These are phyloP conservation scores for Thymelicus sylvestris DNA, from an alignment of 2,888 invertebrate genomes.

Conservation along the genomic window DNA sequence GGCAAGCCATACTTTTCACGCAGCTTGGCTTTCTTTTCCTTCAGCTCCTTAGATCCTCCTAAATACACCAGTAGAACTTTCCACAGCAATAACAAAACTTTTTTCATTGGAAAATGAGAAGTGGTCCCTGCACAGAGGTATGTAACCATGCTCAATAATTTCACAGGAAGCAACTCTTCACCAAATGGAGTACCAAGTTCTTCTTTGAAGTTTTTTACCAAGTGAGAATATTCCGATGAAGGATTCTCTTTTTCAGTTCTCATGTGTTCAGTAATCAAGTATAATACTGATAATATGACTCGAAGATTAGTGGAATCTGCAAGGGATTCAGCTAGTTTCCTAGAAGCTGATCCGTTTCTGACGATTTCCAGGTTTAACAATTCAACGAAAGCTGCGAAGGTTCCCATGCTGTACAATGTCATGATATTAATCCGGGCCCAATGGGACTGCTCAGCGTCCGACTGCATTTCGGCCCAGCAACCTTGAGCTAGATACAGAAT, in stretches of 20 bases:
- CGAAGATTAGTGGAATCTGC: slow-evolving; percentile 96
- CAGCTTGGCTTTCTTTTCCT: slow-evolving; percentile 89
- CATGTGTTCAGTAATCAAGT: slow-evolving; percentile 97
- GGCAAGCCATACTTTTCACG: slow-evolving; percentile 89
- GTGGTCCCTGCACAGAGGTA: slow-evolving; percentile 97
- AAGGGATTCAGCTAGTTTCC: slow-evolving; percentile 77
- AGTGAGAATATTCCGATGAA: slow-evolving; percentile 77
- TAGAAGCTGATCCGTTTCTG: slow-evolving; percentile 83
- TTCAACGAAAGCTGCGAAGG: slow-evolving; percentile 95
- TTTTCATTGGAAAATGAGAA: slow-evolving; percentile 99
- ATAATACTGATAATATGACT: slow-evolving; percentile 96
- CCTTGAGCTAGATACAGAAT: slow-evolving; percentile 98
- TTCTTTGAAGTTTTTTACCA: slow-evolving; percentile 85
- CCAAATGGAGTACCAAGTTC: slow-evolving; percentile 85
- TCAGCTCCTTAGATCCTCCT: slow-evolving; percentile 95
- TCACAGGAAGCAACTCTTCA: slow-evolving; percentile 94
- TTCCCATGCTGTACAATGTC: slow-evolving; percentile 94
- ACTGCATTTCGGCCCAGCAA: slow-evolving; percentile 97
- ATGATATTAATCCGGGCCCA: slow-evolving; percentile 94
- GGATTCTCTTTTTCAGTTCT: slow-evolving; percentile 87
- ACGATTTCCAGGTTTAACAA: slow-evolving; percentile 98
- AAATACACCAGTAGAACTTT: slow-evolving; percentile 96
- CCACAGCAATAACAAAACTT: slow-evolving; percentile 97
- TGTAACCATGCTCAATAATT: slow-evolving; percentile 97
- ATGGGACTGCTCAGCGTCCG: slow-evolving; percentile 94